Evolutionary conservation across 2,888 invertebrate species (phyloP), one percentile per base, ranked within the genome.

Genomic region (Chloromyia formosa): DNA sequence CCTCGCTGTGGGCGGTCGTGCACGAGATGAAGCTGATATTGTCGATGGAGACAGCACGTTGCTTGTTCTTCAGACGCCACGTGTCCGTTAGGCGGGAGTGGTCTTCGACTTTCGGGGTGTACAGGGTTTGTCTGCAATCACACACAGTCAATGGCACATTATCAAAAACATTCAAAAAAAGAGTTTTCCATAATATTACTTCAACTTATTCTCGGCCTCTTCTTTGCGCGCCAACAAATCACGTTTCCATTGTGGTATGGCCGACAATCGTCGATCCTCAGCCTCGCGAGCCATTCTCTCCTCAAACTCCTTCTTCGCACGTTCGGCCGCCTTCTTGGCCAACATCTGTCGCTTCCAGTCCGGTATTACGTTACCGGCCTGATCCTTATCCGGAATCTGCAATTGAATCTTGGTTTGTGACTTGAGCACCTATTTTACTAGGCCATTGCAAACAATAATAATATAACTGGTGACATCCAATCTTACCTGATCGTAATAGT

Each of bases 301-400:
- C 85, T 96, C 96, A 80, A 95, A 87, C 82, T 97, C 96, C 81
- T 93, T 94, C 79, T 94, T 90, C 10, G 97, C 96, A 79, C 94
- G 93, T 84, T 97, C 97, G 0, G 97, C 97, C 0, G 96, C 94
- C 83, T 97, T 94, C 81, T 95, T 92, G 1, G 97, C 97, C 84
- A 97, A 84, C 94, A 97, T 96, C 85, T 97, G 96, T 12, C 96
- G 87, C 84, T 97, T 97, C 97, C 97, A 97, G 23, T 93, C 93
- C 14, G 97, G 97, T 81, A 97, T 95, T 56, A 92, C 88, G 82
- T 94, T 94, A 0, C 97, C 97, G 7, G 94, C 91, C 69, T 91
- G 91, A 84, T 97, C 97, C 77, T 92, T 91, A 82, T 95, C 95
- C 10, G 96, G 96, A 79, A 97, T 92, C 93, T 96, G 88, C 14